Evolutionary conservation across 2,113 vertebrate species (phyloP).

Genomic region (Strix uralensis): DNA sequence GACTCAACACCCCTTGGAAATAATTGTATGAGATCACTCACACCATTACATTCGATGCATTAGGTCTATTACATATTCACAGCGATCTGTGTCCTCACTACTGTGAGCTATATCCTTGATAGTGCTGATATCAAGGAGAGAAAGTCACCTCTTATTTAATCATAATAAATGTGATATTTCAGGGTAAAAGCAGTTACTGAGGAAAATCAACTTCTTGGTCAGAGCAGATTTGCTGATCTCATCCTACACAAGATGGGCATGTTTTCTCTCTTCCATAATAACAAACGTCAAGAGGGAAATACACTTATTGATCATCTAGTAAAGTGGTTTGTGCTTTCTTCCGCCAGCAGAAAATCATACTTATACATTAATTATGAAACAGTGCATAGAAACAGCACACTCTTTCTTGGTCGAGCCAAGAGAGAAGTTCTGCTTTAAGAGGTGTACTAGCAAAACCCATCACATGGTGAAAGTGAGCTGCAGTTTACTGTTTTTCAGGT

Average conservation of each 20-base stretch:
- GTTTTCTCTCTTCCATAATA: background rate
- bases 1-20: conserved; percentile 43
- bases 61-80: conserved; percentile 48
- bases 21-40: conserved; percentile 55
- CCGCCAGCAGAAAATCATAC: background rate
- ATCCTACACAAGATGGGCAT: background rate
- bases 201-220: conserved; percentile 2
- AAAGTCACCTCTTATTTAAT: conserved; percentile 51
- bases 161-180: conserved; percentile 33
- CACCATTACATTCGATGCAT: conserved; percentile 39
- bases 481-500: background rate
- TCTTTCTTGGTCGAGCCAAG: background rate
- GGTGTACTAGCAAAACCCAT: background rate
- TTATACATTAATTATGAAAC: background rate
- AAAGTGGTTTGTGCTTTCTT: background rate
- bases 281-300: background rate
- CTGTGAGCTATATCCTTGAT: background rate
- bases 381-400: background rate
- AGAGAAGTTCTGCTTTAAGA: background rate
- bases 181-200: conserved; percentile 18
- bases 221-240: conserved; percentile 25
- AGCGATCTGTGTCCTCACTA: conserved; percentile 24
- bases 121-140: background rate
- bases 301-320: background rate
- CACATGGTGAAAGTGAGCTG: background rate